Base-by-base conservation (phyloP, 2,113 vertebrate genomes). In the Puntigrus tetrazona region DNA sequence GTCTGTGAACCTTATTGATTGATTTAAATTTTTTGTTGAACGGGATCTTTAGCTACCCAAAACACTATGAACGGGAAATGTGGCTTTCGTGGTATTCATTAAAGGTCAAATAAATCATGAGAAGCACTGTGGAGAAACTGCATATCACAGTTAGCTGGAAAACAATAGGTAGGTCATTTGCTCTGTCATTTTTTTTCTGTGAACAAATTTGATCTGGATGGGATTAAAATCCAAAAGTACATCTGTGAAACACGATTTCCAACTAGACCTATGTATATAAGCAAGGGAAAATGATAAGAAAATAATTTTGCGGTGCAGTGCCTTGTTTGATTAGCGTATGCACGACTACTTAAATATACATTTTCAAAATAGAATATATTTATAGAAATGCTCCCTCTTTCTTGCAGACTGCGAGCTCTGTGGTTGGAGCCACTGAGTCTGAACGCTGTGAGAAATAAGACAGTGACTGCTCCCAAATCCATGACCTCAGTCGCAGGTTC, bases 361-460 rank as follows among this genome's bases (percentile, higher is more conserved):
- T 57, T n/a, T n/a, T 91, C 92, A 91, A 92, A 89, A 91, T 88
- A 61, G 89, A 89, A 91, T 92, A 90, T 81, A 90, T 85, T 92
- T 83, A 86, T 90, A 90, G 88, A 31, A 67, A 55, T 55, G 10
- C 25, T 57, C 38, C 57, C 73, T 55, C 16, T 74, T 89, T 88
- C 89, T 82, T 84, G 89, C 86, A 86, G 88, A 89, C 72, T 22
- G 74, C 87, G 31, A 78, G 86, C 92, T 86, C 34, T 84, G 84
- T 45, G 77, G 86, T 86, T 86, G 91, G 92, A 96, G 93, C 89
- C 93, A 92, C 43, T 78, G 82, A 92, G 92, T 95, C 94, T 95
- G 91, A 94, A 91, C 92, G 89, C 88, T 89, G 76, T 89, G 88
- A 88, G 88, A 81, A 87, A 67, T 77, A 88, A 89, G 92, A 52